These are phyloP conservation scores for Sterrhoptilus dennistouni DNA, from an alignment of 2,113 vertebrate species.

Conservation along the genomic window DNA sequence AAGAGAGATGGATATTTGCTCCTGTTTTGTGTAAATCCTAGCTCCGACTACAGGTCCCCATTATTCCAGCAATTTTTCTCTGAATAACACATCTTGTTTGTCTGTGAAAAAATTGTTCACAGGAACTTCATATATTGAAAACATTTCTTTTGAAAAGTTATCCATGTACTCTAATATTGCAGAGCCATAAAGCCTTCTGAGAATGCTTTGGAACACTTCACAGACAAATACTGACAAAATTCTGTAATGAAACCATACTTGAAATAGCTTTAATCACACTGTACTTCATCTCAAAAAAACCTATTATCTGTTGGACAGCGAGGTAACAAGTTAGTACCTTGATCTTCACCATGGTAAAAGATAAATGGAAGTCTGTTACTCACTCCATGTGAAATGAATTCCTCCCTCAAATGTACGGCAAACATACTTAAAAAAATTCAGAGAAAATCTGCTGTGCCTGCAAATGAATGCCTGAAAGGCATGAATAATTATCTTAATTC, in stretches of 20 bases:
- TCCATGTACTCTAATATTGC: background rate
- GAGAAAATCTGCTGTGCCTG: background rate
- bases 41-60: background rate
- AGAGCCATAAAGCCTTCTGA: background rate
- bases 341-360: background rate
- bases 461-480: background rate
- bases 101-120: background rate
- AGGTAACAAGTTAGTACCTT: background rate
- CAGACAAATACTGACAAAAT: background rate
- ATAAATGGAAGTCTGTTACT: background rate
- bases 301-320: background rate
- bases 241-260: rapidly evolving
- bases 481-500: background rate
- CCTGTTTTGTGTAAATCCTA: background rate
- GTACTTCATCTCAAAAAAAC: background rate
- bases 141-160: background rate
- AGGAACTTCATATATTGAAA: background rate
- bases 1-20: background rate
- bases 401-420: background rate
- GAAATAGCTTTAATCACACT: background rate
- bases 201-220: background rate
- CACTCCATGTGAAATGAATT: background rate
- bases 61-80: background rate
- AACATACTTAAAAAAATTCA: background rate
- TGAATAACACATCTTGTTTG: background rate